Conservation (phyloP, 2,113 vertebrate genomes). For the Centropristis striata region DNA sequence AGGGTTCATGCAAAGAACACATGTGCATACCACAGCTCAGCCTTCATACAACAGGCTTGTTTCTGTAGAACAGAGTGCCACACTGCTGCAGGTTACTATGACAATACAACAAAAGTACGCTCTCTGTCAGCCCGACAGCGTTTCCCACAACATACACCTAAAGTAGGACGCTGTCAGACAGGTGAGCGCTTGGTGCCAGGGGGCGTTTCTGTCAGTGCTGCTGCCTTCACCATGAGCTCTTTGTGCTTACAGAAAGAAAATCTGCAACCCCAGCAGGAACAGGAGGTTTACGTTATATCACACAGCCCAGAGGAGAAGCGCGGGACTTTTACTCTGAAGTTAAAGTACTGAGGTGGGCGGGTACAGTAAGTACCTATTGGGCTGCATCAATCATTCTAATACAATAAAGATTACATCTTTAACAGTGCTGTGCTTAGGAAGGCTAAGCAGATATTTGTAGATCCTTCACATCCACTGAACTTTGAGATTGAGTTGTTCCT, state of each 20-base stretch:
- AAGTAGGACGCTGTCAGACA: neutral
- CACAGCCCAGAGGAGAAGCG: neutral
- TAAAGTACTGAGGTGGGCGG: neutral
- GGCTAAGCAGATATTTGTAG: too few species aligned
- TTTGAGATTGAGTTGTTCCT: too few species aligned
- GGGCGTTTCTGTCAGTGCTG: neutral
- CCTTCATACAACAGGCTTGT: too few species aligned
- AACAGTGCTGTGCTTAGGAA: too few species aligned
- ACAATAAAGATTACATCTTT: too few species aligned
- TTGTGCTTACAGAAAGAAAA: neutral
- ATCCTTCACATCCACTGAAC: too few species aligned
- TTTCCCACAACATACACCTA: conserved; percentile 46
- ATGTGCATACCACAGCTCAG: neutral
- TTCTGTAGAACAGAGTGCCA: too few species aligned
- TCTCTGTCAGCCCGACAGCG: conserved; percentile 2
- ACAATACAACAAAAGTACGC: neutral
- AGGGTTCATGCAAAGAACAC: neutral
- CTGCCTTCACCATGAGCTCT: neutral
- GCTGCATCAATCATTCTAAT: too few species aligned
- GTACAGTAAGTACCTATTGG: too few species aligned
- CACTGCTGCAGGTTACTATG: neutral
- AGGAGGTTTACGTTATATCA: neutral
- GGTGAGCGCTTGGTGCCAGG: conserved; percentile 8
- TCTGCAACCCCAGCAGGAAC: neutral
- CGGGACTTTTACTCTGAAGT: neutral